Conservation (phyloP, 53 echinoderm and acorn worm genomes). For the Echinarachnius parma region DNA sequence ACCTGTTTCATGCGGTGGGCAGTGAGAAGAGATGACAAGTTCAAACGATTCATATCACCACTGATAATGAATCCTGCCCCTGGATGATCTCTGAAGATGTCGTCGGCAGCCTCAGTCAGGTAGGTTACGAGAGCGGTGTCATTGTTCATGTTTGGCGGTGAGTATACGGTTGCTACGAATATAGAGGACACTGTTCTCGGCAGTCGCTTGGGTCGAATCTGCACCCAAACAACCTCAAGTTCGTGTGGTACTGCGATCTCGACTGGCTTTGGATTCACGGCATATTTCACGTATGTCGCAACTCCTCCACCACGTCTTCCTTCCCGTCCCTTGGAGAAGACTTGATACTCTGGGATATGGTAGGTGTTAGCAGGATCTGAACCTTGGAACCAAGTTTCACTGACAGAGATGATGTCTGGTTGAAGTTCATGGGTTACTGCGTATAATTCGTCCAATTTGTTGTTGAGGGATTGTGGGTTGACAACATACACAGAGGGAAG, state of each 20-base stretch:
- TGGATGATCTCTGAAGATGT: conserved; percentile 16
- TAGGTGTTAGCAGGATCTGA: background rate
- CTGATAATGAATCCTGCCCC: conserved; percentile 16
- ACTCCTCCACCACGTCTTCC: conserved; percentile 11
- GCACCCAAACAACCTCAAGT: conserved; percentile 15
- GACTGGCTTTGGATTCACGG: background rate
- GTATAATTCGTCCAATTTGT: conserved; percentile 8
- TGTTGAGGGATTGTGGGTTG: no score
- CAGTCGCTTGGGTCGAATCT: conserved; percentile 7
- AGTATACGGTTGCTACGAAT: conserved; percentile 15
- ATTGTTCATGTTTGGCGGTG: conserved; percentile 4
- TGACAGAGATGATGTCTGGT: conserved; percentile 7
- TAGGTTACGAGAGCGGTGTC: background rate
- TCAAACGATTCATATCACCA: conserved; percentile 17
- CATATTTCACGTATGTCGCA: background rate
- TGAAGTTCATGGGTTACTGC: background rate
- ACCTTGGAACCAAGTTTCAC: conserved; percentile 19
- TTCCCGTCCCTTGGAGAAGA: conserved; percentile 11
- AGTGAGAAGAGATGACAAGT: conserved; percentile 2
- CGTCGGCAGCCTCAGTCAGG: background rate
- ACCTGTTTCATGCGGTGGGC: conserved; percentile 19
- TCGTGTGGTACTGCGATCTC: background rate
- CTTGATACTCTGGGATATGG: background rate
- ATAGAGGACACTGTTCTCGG: conserved; percentile 8
- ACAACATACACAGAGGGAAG: no score